These are phyloP conservation scores for Acromyrmex charruanus DNA, from an alignment of 1,140 invertebrate species.

Conservation along the genomic window DNA sequence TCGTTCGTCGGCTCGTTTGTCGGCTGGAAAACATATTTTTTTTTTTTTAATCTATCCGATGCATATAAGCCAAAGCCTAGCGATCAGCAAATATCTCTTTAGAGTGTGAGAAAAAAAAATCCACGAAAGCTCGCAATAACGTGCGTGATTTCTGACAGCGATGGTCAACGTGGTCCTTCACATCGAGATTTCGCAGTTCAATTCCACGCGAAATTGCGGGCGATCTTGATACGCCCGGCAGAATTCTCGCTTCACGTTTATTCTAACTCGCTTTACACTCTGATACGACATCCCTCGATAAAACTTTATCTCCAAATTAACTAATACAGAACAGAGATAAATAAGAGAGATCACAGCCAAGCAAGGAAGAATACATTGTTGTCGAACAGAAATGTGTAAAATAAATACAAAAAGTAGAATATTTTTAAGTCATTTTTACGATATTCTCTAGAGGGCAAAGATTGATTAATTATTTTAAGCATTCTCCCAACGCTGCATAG, in stretches of 20 bases:
- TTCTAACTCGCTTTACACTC: neutral
- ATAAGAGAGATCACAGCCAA: neutral
- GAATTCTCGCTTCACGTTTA: slow-evolving; percentile 21
- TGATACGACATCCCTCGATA: too few species aligned
- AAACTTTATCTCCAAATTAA: slow-evolving; percentile 41
- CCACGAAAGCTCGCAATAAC: slow-evolving; percentile 43
- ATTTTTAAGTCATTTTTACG: neutral
- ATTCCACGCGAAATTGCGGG: slow-evolving; percentile 43
- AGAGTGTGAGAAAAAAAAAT: neutral
- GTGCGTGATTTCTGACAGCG: slow-evolving; percentile 38
- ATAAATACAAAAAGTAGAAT: neutral
- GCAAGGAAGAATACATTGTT: neutral
- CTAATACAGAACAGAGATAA: neutral
- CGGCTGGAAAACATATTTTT: slow-evolving; percentile 25
- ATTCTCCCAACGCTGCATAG: neutral
- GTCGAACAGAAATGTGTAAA: neutral
- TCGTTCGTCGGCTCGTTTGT: slow-evolving; percentile 1
- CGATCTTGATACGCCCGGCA: slow-evolving; percentile 45
- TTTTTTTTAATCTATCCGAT: slow-evolving; percentile 1
- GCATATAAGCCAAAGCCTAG: slow-evolving; percentile 20
- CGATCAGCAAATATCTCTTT: slow-evolving; percentile 53
- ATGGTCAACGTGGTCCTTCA: slow-evolving; percentile 14
- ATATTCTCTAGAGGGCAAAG: neutral
- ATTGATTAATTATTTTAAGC: slow-evolving; percentile 9
- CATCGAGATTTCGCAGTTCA: slow-evolving; percentile 37